phyloP scores from a whole-genome alignment of 2,113 vertebrate genomes.

The Phrynocephalus versicolor region DNA sequence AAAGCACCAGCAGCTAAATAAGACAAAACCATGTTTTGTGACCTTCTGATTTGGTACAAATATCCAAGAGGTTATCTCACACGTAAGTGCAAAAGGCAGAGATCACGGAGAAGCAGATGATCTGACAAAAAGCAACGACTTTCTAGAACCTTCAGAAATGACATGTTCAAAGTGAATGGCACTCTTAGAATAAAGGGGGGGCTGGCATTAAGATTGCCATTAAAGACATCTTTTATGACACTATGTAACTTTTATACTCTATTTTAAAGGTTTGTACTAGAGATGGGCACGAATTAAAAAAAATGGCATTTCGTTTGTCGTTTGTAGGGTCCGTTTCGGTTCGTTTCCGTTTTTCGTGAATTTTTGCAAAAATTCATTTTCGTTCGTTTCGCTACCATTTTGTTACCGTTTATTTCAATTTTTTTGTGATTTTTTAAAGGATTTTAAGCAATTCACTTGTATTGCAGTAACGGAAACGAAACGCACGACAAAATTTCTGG shows the following conservation, averaged over 20 bases:
- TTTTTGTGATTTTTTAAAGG: too few species aligned
- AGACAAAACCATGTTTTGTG: background rate
- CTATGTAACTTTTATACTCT: background rate
- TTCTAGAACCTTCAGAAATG: background rate
- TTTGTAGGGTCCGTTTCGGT: too few species aligned
- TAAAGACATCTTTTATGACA: background rate
- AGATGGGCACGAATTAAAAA: too few species aligned
- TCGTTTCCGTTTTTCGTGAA: too few species aligned
- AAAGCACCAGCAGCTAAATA: background rate
- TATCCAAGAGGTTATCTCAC: background rate
- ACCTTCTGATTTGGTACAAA: background rate
- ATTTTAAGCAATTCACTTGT: too few species aligned
- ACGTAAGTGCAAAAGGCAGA: rapidly evolving
- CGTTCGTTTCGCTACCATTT: too few species aligned
- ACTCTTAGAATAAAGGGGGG: background rate
- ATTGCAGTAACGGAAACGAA: too few species aligned
- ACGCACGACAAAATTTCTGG: too few species aligned
- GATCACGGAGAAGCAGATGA: rapidly evolving
- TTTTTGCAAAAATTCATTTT: too few species aligned
- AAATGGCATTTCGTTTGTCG: too few species aligned
- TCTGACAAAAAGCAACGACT: background rate
- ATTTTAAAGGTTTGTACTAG: background rate
- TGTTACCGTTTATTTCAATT: too few species aligned
- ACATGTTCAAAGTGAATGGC: too few species aligned
- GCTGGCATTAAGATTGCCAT: background rate